These are phyloP conservation scores for Oplegnathus fasciatus DNA, from an alignment of 2,113 vertebrate species.

Conservation along the genomic window DNA sequence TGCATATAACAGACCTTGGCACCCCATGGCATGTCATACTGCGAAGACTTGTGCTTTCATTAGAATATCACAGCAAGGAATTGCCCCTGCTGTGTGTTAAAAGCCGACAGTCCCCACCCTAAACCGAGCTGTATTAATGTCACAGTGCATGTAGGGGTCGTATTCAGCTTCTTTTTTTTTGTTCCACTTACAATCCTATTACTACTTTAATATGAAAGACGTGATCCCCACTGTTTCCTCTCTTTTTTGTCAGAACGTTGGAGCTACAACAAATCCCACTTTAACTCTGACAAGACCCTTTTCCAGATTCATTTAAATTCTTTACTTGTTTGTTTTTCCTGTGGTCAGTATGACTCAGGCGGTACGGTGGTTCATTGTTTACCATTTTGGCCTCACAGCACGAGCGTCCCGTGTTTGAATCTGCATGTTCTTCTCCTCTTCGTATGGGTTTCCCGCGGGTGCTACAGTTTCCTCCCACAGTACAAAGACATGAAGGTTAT, in stretches of 20 bases:
- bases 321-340: background rate
- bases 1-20: background rate
- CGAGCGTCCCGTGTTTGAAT: background rate
- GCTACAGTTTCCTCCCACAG: background rate
- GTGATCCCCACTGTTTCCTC: background rate
- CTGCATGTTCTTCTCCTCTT: background rate
- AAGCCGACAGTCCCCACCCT: constrained; percentile 2
- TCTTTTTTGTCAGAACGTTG: background rate
- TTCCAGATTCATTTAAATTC: background rate
- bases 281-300: background rate
- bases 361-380: background rate
- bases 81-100: constrained; percentile 16
- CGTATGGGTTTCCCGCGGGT: background rate
- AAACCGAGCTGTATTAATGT: constrained; percentile 3
- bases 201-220: constrained; percentile 7
- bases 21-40: constrained; percentile 1
- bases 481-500: background rate
- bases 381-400: background rate
- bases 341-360: background rate
- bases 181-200: background rate
- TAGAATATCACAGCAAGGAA: constrained; percentile 39
- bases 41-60: constrained; percentile 35
- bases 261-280: background rate
- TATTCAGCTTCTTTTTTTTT: background rate
- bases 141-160: background rate